Conservation (phyloP, 2,113 vertebrate species). For the Cnemophilus loriae region DNA sequence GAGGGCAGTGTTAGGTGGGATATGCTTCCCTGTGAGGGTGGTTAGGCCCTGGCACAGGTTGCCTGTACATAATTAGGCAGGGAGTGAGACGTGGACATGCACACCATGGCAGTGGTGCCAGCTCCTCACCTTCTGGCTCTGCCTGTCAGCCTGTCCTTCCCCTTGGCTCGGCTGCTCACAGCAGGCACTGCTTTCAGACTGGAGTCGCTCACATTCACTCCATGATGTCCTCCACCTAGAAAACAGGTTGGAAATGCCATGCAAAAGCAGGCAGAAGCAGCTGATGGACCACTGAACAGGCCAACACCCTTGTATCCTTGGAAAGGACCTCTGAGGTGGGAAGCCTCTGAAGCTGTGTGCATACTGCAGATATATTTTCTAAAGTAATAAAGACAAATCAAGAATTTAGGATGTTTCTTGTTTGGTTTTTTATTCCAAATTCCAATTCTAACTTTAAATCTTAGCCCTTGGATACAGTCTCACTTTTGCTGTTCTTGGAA, state of each 20-base stretch:
- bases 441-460: neutral
- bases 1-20: neutral
- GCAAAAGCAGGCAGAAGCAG: neutral
- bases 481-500: neutral
- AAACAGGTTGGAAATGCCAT: slow-evolving; percentile 1
- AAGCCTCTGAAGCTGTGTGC: neutral
- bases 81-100: neutral
- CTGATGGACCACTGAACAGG: neutral
- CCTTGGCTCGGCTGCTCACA: slow-evolving; percentile 85
- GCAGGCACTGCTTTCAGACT: slow-evolving; percentile 64
- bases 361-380: accelerated
- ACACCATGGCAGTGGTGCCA: neutral
- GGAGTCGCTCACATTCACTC: slow-evolving; percentile 70
- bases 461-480: neutral
- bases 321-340: neutral
- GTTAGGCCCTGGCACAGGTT: neutral
- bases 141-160: slow-evolving; percentile 92
- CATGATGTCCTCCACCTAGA: slow-evolving; percentile 74
- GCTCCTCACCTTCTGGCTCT: slow-evolving; percentile 87
- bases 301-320: neutral
- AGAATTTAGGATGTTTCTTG: neutral
- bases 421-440: neutral
- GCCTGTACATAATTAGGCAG: neutral
- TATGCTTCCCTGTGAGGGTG: neutral
- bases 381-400: neutral